Percentiles rank a stretch among this genome's conserved stretches.
phyloP scores from a whole-genome alignment of 2,113 vertebrate species.

The Glaucomys volans region DNA sequence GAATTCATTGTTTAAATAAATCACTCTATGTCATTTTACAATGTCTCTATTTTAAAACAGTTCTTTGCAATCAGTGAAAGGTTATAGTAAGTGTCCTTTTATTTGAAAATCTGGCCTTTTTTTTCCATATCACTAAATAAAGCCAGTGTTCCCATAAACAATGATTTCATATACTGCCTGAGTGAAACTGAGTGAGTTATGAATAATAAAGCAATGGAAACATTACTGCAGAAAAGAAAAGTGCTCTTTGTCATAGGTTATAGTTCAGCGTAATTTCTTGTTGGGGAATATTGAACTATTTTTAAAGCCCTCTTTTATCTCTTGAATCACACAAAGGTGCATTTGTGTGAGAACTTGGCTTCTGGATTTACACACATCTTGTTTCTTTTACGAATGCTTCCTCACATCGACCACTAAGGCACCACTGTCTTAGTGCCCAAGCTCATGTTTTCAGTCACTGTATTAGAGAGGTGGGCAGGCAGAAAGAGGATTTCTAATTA shows the following conservation, averaged over 20 bases:
- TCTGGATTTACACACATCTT: conserved; percentile 65
- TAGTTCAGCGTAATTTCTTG: conserved; percentile 66
- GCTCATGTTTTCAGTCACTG: conserved; percentile 53
- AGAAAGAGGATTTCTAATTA: conserved; percentile 61
- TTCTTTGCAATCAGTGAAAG: conserved; percentile 41
- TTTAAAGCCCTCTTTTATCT: conserved; percentile 69
- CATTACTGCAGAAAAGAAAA: conserved; percentile 77
- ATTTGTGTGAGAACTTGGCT: conserved; percentile 63
- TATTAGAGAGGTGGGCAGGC: conserved; percentile 30
- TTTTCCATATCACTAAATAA: conserved; percentile 65
- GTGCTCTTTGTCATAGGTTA: conserved; percentile 78
- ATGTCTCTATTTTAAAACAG: conserved; percentile 51
- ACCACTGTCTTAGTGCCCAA: neutral
- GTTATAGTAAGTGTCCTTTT: neutral
- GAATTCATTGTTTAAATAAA: conserved; percentile 74
- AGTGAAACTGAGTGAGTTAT: conserved; percentile 73
- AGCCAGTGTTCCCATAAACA: conserved; percentile 72
- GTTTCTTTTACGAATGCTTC: conserved; percentile 68
- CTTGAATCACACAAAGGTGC: conserved; percentile 70
- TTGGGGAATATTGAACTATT: conserved; percentile 64
- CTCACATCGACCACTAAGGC: conserved; percentile 59
- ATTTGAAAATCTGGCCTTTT: neutral
- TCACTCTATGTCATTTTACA: conserved; percentile 62
- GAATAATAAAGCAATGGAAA: conserved; percentile 82
- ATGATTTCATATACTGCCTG: conserved; percentile 57